Percentiles rank a stretch among this genome's conserved stretches.
phyloP scores from a whole-genome alignment of 2,888 invertebrate species.

The Allophyes oxyacanthae region DNA sequence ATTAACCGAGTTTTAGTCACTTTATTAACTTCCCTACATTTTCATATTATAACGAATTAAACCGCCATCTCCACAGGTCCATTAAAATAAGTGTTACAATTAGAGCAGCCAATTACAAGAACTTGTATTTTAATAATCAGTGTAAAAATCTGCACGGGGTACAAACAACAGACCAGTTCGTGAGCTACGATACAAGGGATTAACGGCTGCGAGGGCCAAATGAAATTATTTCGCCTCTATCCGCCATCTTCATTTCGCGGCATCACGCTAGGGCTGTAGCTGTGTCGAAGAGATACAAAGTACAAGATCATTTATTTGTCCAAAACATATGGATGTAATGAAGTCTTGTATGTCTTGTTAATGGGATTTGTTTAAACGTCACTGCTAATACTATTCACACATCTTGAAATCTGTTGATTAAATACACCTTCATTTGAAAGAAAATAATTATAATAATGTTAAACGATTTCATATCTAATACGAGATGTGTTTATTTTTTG shows the following conservation, averaged over 20 bases:
- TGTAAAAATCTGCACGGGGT: conserved; percentile 53
- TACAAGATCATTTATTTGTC: no score
- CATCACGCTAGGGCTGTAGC: conserved; percentile 60
- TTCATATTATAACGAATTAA: conserved; percentile 29
- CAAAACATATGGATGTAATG: no score
- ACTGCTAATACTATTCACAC: no score
- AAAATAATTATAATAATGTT: no score
- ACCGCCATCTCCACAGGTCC: conserved; percentile 26
- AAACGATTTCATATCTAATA: no score
- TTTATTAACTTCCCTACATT: conserved; percentile 5
- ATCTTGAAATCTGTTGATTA: no score
- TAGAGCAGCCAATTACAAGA: conserved; percentile 52
- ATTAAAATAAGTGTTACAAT: conserved; percentile 53
- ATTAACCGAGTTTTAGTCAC: background rate
- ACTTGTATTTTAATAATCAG: conserved; percentile 56
- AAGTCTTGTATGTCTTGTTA: no score
- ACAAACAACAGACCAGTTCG: conserved; percentile 57
- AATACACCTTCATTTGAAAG: no score
- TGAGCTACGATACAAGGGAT: conserved; percentile 58
- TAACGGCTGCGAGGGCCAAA: conserved; percentile 68
- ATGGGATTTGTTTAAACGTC: no score
- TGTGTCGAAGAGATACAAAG: no score
- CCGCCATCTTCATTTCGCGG: conserved; percentile 69
- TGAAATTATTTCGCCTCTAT: conserved; percentile 77
- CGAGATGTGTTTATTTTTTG: no score